Conservation (phyloP, 2,113 vertebrate species). For the Burhinus bistriatus region DNA sequence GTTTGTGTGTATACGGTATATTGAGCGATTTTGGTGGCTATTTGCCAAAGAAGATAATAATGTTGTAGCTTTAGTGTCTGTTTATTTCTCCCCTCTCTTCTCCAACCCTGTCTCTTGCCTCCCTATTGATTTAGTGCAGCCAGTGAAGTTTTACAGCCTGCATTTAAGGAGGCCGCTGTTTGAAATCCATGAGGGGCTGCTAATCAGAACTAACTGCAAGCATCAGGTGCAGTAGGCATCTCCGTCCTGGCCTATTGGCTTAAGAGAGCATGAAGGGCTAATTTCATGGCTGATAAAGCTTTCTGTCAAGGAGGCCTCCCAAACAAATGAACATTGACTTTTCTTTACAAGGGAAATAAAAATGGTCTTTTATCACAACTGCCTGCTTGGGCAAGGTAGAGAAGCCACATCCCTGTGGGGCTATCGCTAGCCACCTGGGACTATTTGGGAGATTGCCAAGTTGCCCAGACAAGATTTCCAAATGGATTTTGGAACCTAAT, state of each 20-base stretch:
- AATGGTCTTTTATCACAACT: constrained; percentile 13
- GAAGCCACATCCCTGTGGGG: not conserved
- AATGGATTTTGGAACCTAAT: not conserved
- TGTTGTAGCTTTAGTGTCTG: not conserved
- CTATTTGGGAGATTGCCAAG: not conserved
- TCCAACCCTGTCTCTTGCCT: not conserved
- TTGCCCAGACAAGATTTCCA: not conserved
- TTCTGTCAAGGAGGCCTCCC: constrained; percentile 59
- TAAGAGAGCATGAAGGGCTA: constrained; percentile 70
- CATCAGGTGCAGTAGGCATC: not conserved
- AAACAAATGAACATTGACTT: constrained; percentile 72
- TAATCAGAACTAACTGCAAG: constrained; percentile 39
- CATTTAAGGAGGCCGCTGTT: constrained; percentile 1
- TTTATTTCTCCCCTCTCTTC: constrained; percentile 38
- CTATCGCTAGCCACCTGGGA: not conserved
- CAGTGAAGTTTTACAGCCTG: constrained; percentile 24
- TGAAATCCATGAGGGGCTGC: not conserved
- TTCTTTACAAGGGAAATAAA: constrained; percentile 44
- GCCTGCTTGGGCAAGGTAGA: not conserved
- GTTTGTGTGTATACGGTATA: not conserved
- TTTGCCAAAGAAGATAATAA: constrained; percentile 49
- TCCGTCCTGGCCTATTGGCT: constrained; percentile 15
- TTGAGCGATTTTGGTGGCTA: constrained; percentile 20
- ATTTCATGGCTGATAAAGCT: constrained; percentile 77
- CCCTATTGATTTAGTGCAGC: constrained; percentile 19